Percentiles rank a stretch among this genome's conserved stretches.
Conservation (phyloP, 2,113 vertebrate species). For the Halichoeres trimaculatus region DNA sequence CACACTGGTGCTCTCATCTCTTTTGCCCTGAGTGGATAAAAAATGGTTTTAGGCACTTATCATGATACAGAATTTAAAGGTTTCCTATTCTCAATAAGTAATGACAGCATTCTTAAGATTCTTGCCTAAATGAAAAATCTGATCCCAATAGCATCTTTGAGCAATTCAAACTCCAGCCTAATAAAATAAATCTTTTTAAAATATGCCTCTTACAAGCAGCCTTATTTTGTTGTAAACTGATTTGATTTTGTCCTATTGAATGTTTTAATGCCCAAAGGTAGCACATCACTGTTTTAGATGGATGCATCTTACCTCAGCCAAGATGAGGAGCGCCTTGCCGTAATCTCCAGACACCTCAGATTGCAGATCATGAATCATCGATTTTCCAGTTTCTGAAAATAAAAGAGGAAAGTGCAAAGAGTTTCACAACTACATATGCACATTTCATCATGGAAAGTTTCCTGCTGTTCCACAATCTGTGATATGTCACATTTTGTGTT, state of each 20-base stretch:
- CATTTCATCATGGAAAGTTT: neutral
- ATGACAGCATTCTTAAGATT: neutral
- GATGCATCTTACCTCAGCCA: constrained; percentile 85
- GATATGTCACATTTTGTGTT: neutral
- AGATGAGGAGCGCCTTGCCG: constrained; percentile 84
- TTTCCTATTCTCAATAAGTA: neutral
- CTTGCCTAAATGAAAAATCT: too few relatives aligned
- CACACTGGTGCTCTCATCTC: constrained; percentile 82
- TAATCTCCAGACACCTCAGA: constrained; percentile 89
- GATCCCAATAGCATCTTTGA: too few relatives aligned
- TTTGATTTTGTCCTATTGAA: too few relatives aligned
- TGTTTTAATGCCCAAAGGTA: too few relatives aligned
- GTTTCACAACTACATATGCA: neutral
- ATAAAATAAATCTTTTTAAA: too few relatives aligned
- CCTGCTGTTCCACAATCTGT: neutral
- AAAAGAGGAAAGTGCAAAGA: constrained; percentile 5
- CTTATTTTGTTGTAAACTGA: too few relatives aligned
- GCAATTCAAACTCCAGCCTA: too few relatives aligned
- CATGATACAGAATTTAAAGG: neutral
- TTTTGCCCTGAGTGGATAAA: constrained; percentile 78
- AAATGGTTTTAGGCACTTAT: neutral
- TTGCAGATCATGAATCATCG: constrained; percentile 82
- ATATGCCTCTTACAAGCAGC: too few relatives aligned
- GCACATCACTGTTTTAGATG: neutral
- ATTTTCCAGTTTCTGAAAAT: constrained; percentile 82